Conservation (phyloP, 2,113 vertebrate genomes). For the Todiramphus saurophagus region DNA sequence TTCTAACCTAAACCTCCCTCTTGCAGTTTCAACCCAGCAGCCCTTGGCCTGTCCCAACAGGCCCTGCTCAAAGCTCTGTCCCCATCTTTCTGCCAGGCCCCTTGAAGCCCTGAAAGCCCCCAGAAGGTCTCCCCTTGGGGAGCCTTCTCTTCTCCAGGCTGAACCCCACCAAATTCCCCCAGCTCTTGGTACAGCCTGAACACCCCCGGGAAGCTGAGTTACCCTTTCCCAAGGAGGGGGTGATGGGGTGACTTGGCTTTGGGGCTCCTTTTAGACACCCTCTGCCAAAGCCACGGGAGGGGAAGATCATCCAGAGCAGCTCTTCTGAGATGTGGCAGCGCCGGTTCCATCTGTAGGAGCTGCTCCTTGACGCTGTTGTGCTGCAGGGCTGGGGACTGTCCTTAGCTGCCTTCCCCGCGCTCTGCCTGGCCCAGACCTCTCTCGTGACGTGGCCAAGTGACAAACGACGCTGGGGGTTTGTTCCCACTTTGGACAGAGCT, state of each 20-base stretch:
- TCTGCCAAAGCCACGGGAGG: neutral
- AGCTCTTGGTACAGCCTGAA: neutral
- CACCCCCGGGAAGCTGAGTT: neutral
- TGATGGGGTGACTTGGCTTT: neutral
- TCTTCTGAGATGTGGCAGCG: neutral
- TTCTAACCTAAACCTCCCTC: too few relatives aligned
- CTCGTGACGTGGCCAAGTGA: rapidly evolving
- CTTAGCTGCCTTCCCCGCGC: neutral
- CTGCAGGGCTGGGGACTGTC: neutral
- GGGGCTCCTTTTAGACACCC: neutral
- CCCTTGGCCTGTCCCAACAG: too few relatives aligned
- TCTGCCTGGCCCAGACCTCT: neutral
- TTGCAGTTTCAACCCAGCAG: too few relatives aligned
- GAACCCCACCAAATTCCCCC: neutral
- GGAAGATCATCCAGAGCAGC: neutral
- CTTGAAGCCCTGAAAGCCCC: too few relatives aligned
- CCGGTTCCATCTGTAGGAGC: neutral
- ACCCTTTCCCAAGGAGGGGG: neutral
- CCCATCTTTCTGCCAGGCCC: too few relatives aligned
- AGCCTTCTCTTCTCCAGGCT: too few relatives aligned
- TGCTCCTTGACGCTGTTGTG: neutral
- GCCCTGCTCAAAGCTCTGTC: too few relatives aligned
- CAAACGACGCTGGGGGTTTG: neutral
- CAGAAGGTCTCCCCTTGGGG: too few relatives aligned
- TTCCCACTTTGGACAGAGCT: rapidly evolving